phyloP scores from a whole-genome alignment of 2,888 invertebrate genomes.

The Thymelicus acteon region DNA sequence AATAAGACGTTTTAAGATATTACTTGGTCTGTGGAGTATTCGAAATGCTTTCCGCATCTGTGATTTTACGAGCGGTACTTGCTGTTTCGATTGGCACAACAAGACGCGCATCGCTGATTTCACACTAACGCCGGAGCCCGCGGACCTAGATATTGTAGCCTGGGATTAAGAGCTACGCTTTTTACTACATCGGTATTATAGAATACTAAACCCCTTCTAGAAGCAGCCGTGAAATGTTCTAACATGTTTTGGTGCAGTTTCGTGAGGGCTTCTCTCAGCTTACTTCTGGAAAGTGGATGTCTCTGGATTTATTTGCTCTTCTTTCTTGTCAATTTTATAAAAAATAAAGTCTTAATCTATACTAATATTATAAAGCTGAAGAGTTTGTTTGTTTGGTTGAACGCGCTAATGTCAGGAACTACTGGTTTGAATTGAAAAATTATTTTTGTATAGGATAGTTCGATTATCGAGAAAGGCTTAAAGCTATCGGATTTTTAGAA shows the following conservation, averaged over 20 bases:
- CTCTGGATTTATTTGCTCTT: no score
- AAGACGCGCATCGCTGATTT: slow-evolving; percentile 23
- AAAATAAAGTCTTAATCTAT: no score
- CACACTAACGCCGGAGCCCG: slow-evolving; percentile 12
- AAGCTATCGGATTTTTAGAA: no score
- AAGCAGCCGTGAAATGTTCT: not conserved
- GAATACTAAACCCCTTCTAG: not conserved
- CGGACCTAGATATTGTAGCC: not conserved
- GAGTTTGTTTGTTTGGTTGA: no score
- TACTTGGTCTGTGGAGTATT: slow-evolving; percentile 10
- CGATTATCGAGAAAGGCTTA: no score
- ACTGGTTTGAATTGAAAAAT: no score
- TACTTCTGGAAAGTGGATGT: no score
- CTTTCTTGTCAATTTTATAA: no score
- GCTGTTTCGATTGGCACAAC: slow-evolving; percentile 26
- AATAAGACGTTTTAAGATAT: not conserved
- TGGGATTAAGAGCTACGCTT: not conserved
- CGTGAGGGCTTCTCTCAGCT: no score
- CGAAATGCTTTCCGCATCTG: slow-evolving; percentile 25
- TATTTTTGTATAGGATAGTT: no score
- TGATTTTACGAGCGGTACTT: slow-evolving; percentile 30
- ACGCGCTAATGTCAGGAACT: no score
- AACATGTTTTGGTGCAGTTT: not conserved
- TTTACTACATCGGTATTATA: not conserved
- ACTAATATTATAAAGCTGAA: no score